Conservation (phyloP, 2,113 vertebrate species). For the Microcebus griseorufus region DNA sequence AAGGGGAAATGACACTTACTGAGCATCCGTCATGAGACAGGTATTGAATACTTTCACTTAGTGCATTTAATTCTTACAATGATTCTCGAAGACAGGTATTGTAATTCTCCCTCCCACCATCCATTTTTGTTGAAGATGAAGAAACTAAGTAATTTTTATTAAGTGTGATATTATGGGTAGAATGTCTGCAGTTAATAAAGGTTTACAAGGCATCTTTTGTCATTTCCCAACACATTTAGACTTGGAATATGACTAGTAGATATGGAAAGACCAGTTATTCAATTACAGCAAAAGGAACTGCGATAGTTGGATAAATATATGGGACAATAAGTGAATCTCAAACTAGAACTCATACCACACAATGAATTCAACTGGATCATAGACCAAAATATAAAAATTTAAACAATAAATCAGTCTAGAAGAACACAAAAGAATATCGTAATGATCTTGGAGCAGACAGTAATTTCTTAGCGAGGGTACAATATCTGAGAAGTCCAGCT, state of each 20-base stretch:
- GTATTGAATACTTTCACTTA: background rate
- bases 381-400: background rate
- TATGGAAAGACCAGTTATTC: background rate
- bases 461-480: background rate
- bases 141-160: background rate
- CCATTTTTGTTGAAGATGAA: constrained; percentile 28
- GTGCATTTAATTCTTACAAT: background rate
- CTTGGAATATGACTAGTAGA: background rate
- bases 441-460: background rate
- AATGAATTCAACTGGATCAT: background rate
- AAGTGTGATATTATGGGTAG: background rate
- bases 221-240: constrained; percentile 18
- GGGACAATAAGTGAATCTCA: background rate
- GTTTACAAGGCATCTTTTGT: background rate
- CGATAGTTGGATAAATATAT: background rate
- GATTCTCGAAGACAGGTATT: background rate
- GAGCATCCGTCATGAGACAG: background rate
- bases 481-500: background rate
- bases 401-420: background rate
- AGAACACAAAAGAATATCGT: background rate
- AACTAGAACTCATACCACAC: background rate
- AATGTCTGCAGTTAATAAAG: constrained; percentile 25
- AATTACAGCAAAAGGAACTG: background rate
- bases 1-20: background rate
- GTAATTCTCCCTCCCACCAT: background rate